These are phyloP conservation scores for Lithodes maja DNA, from an alignment of 2,888 invertebrate species.

Conservation along the genomic window DNA sequence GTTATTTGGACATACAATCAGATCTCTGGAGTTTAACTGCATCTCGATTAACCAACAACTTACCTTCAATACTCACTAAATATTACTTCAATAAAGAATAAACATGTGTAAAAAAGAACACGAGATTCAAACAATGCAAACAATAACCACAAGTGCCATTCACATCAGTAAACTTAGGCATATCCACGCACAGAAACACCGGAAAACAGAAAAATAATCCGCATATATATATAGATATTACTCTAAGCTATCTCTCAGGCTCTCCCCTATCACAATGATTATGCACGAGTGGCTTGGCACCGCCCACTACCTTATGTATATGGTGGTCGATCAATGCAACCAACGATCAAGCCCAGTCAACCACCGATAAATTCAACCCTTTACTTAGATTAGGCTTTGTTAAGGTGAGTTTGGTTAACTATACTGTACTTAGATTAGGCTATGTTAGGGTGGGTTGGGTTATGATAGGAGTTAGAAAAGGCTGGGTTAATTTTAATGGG, in stretches of 20 bases:
- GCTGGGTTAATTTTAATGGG: too few species aligned
- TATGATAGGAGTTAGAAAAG: too few species aligned
- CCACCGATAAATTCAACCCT: too few species aligned
- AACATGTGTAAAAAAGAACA: not conserved
- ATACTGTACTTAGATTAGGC: too few species aligned
- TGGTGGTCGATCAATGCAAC: too few species aligned
- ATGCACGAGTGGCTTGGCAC: not conserved
- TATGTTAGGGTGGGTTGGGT: too few species aligned
- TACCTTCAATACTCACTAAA: not conserved
- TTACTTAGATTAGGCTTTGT: too few species aligned
- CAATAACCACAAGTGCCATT: not conserved
- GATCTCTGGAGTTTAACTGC: not conserved
- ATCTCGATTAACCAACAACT: not conserved
- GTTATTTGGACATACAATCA: slow-evolving; percentile 5
- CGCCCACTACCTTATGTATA: not conserved
- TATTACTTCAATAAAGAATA: not conserved
- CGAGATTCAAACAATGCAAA: not conserved
- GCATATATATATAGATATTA: too few species aligned
- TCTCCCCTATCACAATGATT: not conserved
- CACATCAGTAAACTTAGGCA: not conserved
- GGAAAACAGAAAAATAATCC: not conserved
- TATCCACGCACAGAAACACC: not conserved
- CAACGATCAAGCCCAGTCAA: too few species aligned
- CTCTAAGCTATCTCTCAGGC: not conserved
- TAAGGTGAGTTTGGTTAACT: too few species aligned